These are phyloP conservation scores for Cynopterus brachyotis DNA, from an alignment of 2,113 vertebrate species.

Conservation along the genomic window DNA sequence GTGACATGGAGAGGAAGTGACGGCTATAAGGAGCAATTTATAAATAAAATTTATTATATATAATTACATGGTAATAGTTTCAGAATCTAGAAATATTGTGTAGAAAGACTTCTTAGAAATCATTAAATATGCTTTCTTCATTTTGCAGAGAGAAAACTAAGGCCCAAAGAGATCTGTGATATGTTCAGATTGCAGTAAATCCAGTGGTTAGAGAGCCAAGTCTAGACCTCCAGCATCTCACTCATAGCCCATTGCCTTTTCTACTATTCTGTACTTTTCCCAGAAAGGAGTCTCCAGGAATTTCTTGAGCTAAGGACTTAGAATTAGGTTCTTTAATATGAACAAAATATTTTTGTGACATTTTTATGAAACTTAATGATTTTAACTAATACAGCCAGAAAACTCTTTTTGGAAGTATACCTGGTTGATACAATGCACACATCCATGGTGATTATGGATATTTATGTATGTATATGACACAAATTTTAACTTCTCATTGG, in stretches of 20 bases:
- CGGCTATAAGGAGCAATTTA: background rate
- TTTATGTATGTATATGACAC: background rate
- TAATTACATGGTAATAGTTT: background rate
- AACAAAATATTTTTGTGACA: background rate
- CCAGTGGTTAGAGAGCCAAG: background rate
- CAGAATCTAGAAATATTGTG: background rate
- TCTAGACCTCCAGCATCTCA: background rate
- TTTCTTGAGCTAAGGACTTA: background rate
- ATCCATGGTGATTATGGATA: background rate
- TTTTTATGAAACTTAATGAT: background rate
- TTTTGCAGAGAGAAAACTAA: background rate
- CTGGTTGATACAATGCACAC: background rate
- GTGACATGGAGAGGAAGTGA: background rate
- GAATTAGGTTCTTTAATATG: background rate
- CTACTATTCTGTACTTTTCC: background rate
- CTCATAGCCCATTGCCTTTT: background rate
- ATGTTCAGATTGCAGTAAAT: background rate
- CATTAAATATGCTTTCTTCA: background rate
- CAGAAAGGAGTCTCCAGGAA: background rate
- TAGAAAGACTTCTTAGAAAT: background rate
- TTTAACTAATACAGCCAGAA: background rate
- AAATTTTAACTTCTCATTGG: background rate
- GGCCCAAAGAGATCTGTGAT: background rate
- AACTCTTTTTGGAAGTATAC: background rate
- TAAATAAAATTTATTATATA: background rate